phyloP scores from a whole-genome alignment of 2,797 vertebrate genomes.

The Spinibarbus caldwelli region DNA sequence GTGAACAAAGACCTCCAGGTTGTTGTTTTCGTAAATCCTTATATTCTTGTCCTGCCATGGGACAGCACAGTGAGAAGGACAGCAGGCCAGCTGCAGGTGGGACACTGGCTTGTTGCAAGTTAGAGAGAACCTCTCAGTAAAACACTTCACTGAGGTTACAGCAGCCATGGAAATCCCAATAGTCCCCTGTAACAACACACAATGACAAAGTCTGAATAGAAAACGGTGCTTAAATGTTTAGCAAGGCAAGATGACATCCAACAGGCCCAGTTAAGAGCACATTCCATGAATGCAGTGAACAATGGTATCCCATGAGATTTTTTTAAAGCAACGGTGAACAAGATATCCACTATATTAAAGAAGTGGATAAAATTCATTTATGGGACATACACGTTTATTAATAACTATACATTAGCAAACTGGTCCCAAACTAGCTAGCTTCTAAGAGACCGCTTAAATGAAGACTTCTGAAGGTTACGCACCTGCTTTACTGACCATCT shows the following conservation, averaged over 20 bases:
- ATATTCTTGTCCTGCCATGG: constrained; percentile 69
- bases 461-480: background rate
- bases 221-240: too few relatives aligned
- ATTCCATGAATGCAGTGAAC: background rate
- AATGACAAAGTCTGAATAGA: background rate
- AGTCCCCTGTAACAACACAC: constrained; percentile 1
- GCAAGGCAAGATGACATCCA: background rate
- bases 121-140: constrained; percentile 68
- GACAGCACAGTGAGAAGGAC: constrained; percentile 64
- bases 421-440: background rate
- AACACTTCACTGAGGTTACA: constrained; percentile 2
- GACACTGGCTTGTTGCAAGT: constrained; percentile 61
- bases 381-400: background rate
- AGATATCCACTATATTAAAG: background rate
- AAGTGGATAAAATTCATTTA: background rate
- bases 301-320: background rate
- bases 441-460: background rate
- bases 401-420: background rate
- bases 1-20: constrained; percentile 66
- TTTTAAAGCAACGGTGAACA: background rate
- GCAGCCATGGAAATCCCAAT: constrained; percentile 6
- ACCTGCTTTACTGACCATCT: background rate
- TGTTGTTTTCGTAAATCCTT: constrained; percentile 63
- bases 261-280: background rate
- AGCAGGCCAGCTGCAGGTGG: constrained; percentile 73